Evolutionary conservation across 2,113 vertebrate species (phyloP).

Genomic region (Oreotrochilus melanogaster): DNA sequence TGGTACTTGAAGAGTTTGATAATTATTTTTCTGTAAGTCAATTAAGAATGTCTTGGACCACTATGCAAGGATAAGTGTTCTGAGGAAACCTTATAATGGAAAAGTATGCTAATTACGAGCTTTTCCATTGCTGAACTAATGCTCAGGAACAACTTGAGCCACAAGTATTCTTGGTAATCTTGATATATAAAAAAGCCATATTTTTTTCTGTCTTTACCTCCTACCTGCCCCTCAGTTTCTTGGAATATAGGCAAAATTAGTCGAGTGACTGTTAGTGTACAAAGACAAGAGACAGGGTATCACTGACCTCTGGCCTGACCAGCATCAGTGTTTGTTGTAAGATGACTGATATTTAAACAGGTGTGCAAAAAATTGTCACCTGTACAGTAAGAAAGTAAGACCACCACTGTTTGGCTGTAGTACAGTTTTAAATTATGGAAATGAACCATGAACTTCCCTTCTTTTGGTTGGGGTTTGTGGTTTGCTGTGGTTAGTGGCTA

Average conservation of each 20-base stretch:
- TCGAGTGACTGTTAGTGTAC: accelerated
- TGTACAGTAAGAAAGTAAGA: accelerated
- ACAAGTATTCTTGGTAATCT: neutral
- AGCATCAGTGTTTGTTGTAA: neutral
- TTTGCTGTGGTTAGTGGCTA: neutral
- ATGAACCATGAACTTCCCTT: neutral
- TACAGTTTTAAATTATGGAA: neutral
- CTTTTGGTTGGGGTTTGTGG: neutral
- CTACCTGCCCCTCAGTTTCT: neutral
- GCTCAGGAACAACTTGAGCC: neutral
- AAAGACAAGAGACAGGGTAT: neutral
- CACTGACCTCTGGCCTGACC: neutral
- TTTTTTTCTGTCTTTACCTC: neutral
- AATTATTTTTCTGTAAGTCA: neutral
- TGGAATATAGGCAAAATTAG: neutral
- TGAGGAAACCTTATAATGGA: neutral
- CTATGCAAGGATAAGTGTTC: neutral
- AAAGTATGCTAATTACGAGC: neutral
- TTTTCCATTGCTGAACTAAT: neutral
- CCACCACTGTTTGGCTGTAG: neutral
- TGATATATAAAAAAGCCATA: neutral
- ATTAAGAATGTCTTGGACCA: neutral
- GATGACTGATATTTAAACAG: neutral
- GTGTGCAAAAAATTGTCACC: neutral
- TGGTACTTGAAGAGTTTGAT: neutral